Evolutionary conservation across 92 coral and sea anemone species (phyloP), one percentile per base, ranked within the genome.

Genomic region (Chrysogorgia sp.): DNA sequence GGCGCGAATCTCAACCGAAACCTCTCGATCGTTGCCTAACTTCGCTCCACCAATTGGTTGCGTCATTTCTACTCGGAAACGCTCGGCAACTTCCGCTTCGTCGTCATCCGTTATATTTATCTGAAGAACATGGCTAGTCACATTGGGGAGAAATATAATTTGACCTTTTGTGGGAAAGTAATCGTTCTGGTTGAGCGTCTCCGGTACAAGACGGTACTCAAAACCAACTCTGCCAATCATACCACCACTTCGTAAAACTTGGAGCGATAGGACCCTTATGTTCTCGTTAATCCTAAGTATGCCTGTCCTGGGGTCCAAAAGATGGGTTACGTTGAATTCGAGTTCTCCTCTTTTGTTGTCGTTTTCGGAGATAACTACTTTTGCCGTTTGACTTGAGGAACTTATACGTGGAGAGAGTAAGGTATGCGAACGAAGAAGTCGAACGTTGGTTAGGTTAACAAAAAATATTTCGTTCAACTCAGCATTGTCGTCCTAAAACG

Each of bases 281-380:
- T 76, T 64, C 74, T 90, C 96, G 4, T 80, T 77, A 20, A 88
- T 49, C 69, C 58, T 77, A 63, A 90, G 77, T 23, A 86, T 74
- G 57, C 81, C 85, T n/a, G 88, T 75, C 34, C 79, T 72, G 33
- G 83, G 81, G 79, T 83, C 71, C n/a, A 89, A 52, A 19, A 80
- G 68, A 63, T 75, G 72, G 30, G 87, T 49, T 40, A 77, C 64
- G 81, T 89, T 82, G 78, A 94, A 94, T 87, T 89, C 87, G 8
- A 94, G 83, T 49, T 91, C 98, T 21, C 97, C 98, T 7, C 77
- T 82, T 15, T 90, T 84, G 34, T 70, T 84, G 52, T 94, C 92
- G 62, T 80, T 84, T 43, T 78, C 86, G 3, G 92, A 86, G 58
- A 94, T 91, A 32, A 91, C 96, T 53, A 94, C 85, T 80, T 91